Conservation (phyloP, 2,113 vertebrate species). For the Malurus alboscapulatus region DNA sequence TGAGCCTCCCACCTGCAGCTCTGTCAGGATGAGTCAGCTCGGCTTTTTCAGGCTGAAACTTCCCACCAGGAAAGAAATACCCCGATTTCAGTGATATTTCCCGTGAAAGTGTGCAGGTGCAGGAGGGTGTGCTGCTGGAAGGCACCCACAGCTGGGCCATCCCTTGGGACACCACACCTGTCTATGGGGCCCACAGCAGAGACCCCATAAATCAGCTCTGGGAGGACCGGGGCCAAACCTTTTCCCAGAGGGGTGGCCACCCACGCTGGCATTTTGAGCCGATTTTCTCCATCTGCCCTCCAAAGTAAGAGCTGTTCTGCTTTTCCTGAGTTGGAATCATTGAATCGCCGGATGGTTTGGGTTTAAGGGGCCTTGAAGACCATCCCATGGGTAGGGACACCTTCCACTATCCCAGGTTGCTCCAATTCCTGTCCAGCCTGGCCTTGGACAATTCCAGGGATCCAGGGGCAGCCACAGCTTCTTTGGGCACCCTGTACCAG, state of each 20-base stretch:
- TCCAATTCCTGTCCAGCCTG: accelerated
- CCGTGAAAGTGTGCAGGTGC: accelerated
- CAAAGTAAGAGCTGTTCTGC: not conserved
- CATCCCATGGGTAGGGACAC: not conserved
- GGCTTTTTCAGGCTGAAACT: accelerated
- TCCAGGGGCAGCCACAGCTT: not conserved
- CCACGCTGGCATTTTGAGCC: not conserved
- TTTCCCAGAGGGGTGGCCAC: not conserved
- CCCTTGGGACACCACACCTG: accelerated
- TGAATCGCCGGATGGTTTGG: not conserved
- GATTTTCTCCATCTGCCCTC: not conserved
- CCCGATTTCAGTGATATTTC: accelerated
- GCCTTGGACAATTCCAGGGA: not conserved
- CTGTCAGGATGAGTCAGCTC: not conserved
- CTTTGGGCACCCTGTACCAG: not conserved
- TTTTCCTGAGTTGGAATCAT: not conserved
- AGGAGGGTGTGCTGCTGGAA: not conserved
- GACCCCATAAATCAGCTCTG: accelerated
- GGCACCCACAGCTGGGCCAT: not conserved
- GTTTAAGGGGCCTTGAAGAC: not conserved
- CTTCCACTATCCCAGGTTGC: accelerated
- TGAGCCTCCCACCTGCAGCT: not conserved
- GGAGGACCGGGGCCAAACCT: not conserved
- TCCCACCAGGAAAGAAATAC: not conserved
- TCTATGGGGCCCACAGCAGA: accelerated